Base-by-base conservation (phyloP, 2,113 vertebrate species). In the Ictalurus punctatus region DNA sequence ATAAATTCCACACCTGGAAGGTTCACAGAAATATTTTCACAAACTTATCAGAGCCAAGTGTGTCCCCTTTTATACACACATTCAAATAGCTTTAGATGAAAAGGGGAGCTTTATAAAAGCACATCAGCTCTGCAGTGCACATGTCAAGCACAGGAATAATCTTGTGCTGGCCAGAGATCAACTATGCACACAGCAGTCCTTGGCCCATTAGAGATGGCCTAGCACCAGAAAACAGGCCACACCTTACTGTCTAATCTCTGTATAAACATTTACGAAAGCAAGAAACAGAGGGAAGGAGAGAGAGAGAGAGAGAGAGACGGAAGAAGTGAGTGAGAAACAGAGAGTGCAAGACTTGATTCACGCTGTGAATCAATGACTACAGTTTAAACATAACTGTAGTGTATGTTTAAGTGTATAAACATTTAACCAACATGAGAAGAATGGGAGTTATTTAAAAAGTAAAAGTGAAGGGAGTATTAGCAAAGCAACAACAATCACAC, bases 121-220 rank as follows among this genome's bases (percentile, higher is more conserved):
- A 69, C 34, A 83, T 30, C 40, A 88, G 83, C 76, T 87, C 85
- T 71, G 69, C 89, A 92, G 87, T 92, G 92, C 92, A 94, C 93
- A 93, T 94, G 91, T 93, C 92, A 88, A 91, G 87, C 86, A 89
- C 92, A 91, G 90, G 93, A 92, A 91, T 91, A 91, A 91, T 93
- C 90, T 85, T 87, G 85, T 6, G 84, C 90, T 95, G 94, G 94
- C 93, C 13, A 25, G 9, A 65, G 74, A 93, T 89, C 94, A 94
- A 93, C 92, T 95, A 95, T 93, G 94, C 93, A 93, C 89, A 92
- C 89, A 92, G 92, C 91, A 93, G 93, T 84, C 93, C 93, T 91
- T 91, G 91, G 92, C 87, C 91, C 23, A 91, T 93, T 90, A 88
- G 89, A 92, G 89, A 92, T 86, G 90, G 92, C 91, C 90, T 58